Evolutionary conservation across 2,113 vertebrate species (phyloP).

Genomic region (Antigone vipio): DNA sequence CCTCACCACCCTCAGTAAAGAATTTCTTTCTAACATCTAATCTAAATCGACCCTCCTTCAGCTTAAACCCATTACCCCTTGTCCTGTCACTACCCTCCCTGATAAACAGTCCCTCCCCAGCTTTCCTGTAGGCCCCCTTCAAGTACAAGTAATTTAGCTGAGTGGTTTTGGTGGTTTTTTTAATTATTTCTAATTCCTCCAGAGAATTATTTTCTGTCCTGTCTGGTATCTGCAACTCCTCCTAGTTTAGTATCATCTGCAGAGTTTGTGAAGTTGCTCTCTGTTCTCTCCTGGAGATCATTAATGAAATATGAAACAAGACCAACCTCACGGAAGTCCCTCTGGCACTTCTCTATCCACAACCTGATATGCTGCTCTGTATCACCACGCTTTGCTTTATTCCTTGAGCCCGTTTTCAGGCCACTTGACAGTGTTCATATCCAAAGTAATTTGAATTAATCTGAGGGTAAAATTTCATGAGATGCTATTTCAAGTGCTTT

Average conservation of each 20-base stretch:
- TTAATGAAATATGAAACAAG: conserved; percentile 57
- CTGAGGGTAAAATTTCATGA: conserved; percentile 58
- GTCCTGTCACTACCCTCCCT: no score
- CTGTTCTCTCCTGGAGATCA: conserved; percentile 16
- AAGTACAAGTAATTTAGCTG: background rate
- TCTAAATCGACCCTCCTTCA: no score
- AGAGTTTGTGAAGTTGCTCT: conserved; percentile 9
- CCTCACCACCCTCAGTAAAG: no score
- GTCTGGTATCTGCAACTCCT: background rate
- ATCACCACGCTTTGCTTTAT: conserved; percentile 35
- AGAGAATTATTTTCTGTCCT: background rate
- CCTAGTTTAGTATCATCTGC: background rate
- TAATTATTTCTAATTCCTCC: background rate
- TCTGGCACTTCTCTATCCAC: background rate
- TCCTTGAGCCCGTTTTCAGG: conserved; percentile 55
- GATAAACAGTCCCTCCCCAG: no score
- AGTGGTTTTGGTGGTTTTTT: background rate
- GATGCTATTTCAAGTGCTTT: conserved; percentile 63
- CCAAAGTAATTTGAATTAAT: conserved; percentile 64
- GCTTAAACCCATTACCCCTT: no score
- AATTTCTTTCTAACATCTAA: no score
- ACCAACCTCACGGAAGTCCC: conserved; percentile 23
- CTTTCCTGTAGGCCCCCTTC: no score
- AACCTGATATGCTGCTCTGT: conserved; percentile 41
- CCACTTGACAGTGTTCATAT: conserved; percentile 58